phyloP scores from a whole-genome alignment of 2,888 invertebrate species.

The Teleogryllus oceanicus region DNA sequence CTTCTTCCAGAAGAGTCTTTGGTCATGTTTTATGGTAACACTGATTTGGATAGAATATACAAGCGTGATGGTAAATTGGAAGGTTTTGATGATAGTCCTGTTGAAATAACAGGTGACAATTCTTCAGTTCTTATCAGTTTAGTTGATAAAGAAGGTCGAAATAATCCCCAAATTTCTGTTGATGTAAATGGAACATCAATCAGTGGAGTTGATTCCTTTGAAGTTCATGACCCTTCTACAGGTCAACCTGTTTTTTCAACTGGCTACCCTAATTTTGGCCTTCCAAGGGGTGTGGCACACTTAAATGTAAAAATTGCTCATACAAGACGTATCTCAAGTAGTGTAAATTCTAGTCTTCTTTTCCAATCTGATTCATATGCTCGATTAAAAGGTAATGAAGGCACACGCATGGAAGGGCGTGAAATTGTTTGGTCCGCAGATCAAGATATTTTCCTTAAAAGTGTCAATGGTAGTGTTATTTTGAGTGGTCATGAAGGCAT shows the following conservation, averaged over 20 bases:
- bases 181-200: conserved; percentile 66
- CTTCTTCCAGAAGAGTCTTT: conserved; percentile 69
- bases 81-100: conserved; percentile 56
- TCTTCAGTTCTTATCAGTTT: conserved; percentile 47
- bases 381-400: conserved; percentile 74
- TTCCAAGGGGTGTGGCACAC: conserved; percentile 64
- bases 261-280: conserved; percentile 64
- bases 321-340: conserved; percentile 70
- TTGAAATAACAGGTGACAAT: conserved; percentile 50
- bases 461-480: conserved; percentile 70
- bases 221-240: conserved; percentile 63
- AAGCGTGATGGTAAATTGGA: conserved; percentile 67
- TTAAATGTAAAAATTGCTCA: conserved; percentile 64
- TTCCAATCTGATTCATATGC: conserved; percentile 67
- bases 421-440: conserved; percentile 72
- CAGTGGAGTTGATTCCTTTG: conserved; percentile 65
- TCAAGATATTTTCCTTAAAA: conserved; percentile 72
- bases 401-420: conserved; percentile 68
- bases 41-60: conserved; percentile 72
- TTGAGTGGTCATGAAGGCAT: conserved; percentile 68
- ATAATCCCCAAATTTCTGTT: conserved; percentile 50
- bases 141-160: conserved; percentile 41
- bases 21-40: conserved; percentile 73
- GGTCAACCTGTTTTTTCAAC: conserved; percentile 71
- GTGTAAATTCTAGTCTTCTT: conserved; percentile 63